Percentiles rank a stretch among this genome's conserved stretches.
These are phyloP conservation scores for Heterodera carotae DNA, from an alignment of 1,140 invertebrate species.

Conservation along the genomic window DNA sequence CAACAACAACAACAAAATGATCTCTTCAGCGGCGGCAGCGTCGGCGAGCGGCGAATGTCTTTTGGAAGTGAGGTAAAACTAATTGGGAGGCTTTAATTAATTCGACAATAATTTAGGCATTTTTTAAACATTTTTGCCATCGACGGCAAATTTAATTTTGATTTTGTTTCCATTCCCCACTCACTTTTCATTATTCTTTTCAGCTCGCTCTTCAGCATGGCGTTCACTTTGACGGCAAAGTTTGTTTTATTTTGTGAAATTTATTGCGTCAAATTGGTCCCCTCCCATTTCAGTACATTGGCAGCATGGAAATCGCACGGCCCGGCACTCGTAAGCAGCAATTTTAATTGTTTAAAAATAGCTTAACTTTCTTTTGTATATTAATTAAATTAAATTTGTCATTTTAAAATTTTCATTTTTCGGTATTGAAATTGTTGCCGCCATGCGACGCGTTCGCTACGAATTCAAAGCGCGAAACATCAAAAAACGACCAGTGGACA, in stretches of 20 bases:
- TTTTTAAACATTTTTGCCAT: no score
- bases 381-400: no score
- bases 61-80: constrained; percentile 24
- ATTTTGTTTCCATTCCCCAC: no score
- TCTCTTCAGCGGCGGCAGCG: background rate
- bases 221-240: constrained; percentile 94
- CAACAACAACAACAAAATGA: background rate
- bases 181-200: background rate
- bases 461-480: constrained; percentile 96
- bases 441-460: constrained; percentile 93
- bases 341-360: background rate
- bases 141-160: no score
- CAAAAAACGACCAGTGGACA: constrained; percentile 93
- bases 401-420: background rate
- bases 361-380: no score
- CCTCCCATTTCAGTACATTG: constrained; percentile 80
- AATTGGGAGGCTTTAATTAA: no score
- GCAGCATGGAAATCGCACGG: constrained; percentile 89
- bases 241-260: constrained; percentile 66
- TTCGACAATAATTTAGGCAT: no score
- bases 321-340: constrained; percentile 80
- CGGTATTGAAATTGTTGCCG: constrained; percentile 89
- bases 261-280: background rate
- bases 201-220: constrained; percentile 92
- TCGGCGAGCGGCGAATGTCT: constrained; percentile 19